Conservation (phyloP, 2,888 invertebrate genomes). For the Heliconius ethilla region DNA sequence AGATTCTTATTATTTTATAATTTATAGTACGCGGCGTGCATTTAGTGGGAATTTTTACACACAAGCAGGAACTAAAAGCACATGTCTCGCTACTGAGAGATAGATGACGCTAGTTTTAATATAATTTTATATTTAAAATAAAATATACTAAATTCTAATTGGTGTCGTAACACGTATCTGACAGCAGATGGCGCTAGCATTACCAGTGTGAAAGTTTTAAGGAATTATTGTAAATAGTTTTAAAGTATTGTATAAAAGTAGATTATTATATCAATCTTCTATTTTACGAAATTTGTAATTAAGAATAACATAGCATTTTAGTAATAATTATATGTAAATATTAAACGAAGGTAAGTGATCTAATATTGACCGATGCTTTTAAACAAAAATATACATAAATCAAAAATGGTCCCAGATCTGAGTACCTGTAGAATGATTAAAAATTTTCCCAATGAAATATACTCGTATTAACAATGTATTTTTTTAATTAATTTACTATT, state of each 20-base stretch:
- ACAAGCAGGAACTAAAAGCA: no score
- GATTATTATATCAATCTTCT: background rate
- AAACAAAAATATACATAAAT: background rate
- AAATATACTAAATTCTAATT: no score
- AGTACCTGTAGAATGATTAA: background rate
- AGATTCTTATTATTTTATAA: no score
- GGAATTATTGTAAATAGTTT: background rate
- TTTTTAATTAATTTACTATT: background rate
- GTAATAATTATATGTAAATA: background rate
- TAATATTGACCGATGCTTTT: background rate
- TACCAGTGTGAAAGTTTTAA: background rate
- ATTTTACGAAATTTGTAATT: background rate
- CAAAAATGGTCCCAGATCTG: background rate
- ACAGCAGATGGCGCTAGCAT: background rate
- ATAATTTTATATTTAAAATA: no score
- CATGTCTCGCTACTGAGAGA: background rate
- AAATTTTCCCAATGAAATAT: background rate
- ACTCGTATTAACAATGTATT: background rate
- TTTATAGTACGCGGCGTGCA: no score
- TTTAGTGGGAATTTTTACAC: no score
- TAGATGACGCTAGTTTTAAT: background rate
- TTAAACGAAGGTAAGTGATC: background rate
- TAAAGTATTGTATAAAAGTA: background rate
- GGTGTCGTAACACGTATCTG: background rate
- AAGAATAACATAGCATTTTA: background rate